These are phyloP conservation scores for Drosophila pseudotakahashii DNA, from an alignment of 2,888 invertebrate genomes.

Conservation along the genomic window DNA sequence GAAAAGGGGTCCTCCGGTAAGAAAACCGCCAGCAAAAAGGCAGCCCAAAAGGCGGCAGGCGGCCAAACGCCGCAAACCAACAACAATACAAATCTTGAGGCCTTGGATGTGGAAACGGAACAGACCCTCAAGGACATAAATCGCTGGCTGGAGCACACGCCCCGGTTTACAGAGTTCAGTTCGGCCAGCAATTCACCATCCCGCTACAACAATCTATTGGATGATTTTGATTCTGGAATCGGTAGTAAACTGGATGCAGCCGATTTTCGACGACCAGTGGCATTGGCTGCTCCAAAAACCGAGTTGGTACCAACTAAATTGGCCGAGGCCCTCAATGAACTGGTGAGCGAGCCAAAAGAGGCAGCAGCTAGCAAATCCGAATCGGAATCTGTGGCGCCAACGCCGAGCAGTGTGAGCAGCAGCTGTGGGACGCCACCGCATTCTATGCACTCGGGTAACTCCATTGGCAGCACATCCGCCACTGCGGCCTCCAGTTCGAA, in stretches of 20 bases:
- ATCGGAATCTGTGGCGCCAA: conserved; percentile 50
- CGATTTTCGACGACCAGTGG: conserved; percentile 85
- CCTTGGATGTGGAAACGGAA: conserved; percentile 89
- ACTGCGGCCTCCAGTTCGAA: conserved; percentile 77
- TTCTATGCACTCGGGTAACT: conserved; percentile 81
- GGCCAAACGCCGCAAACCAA: conserved; percentile 62
- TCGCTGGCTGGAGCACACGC: conserved; percentile 94
- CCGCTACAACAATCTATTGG: conserved; percentile 86
- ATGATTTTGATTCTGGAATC: conserved; percentile 86
- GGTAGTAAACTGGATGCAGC: conserved; percentile 84
- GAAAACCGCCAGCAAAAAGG: conserved; percentile 54
- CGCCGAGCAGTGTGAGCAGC: conserved; percentile 80
- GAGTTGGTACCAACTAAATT: conserved; percentile 84
- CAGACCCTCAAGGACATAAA: conserved; percentile 91
- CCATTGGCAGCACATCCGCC: conserved; percentile 82
- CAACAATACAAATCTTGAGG: conserved; percentile 87
- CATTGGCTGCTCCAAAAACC: conserved; percentile 82
- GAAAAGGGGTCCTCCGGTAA: conserved; percentile 50
- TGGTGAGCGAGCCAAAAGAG: conserved; percentile 79
- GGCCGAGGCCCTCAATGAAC: conserved; percentile 85
- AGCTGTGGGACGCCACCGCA: conserved; percentile 83
- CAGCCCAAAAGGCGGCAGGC: conserved; percentile 55
- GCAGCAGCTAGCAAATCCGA: conserved; percentile 47
- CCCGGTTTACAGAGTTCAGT: conserved; percentile 90
- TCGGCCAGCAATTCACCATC: conserved; percentile 92